Conservation (phyloP, 2,888 invertebrate genomes). For the Caenorhabditis becei region DNA sequence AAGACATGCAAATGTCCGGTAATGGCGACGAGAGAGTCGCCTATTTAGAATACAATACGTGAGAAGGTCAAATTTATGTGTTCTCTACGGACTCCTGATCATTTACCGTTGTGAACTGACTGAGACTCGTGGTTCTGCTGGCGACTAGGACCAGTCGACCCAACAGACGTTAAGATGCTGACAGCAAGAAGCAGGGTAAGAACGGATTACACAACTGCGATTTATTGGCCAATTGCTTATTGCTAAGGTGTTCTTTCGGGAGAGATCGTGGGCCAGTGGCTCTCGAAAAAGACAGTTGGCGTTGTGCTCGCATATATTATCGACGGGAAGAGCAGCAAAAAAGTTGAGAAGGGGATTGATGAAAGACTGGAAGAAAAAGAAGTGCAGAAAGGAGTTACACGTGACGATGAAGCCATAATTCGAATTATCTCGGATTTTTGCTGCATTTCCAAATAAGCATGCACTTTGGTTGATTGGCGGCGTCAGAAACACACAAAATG, state of each 20-base stretch:
- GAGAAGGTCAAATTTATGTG: slow-evolving; percentile 48
- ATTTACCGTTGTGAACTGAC: slow-evolving; percentile 23
- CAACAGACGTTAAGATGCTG: slow-evolving; percentile 46
- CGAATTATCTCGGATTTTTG: slow-evolving; percentile 53
- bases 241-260: slow-evolving; percentile 64
- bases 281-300: slow-evolving; percentile 58
- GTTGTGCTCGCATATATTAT: slow-evolving; percentile 56
- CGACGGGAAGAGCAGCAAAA: slow-evolving; percentile 26
- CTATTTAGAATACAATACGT: slow-evolving; percentile 53
- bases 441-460: slow-evolving; percentile 8
- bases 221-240: slow-evolving; percentile 66
- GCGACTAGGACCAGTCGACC: not conserved
- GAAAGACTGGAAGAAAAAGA: slow-evolving; percentile 5
- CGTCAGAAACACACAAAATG: not conserved
- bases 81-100: not conserved
- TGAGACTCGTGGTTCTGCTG: slow-evolving; percentile 33
- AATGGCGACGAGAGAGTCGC: slow-evolving; percentile 29
- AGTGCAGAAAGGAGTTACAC: slow-evolving; percentile 14
- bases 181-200: slow-evolving; percentile 34
- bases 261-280: slow-evolving; percentile 30
- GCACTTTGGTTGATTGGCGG: slow-evolving; percentile 25
- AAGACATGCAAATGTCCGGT: slow-evolving; percentile 49
- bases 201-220: slow-evolving; percentile 64
- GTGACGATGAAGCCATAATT: slow-evolving; percentile 54
- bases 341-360: slow-evolving; percentile 4